Base-by-base conservation (phyloP, 2,888 invertebrate genomes). In the Epistrophe eligans region DNA sequence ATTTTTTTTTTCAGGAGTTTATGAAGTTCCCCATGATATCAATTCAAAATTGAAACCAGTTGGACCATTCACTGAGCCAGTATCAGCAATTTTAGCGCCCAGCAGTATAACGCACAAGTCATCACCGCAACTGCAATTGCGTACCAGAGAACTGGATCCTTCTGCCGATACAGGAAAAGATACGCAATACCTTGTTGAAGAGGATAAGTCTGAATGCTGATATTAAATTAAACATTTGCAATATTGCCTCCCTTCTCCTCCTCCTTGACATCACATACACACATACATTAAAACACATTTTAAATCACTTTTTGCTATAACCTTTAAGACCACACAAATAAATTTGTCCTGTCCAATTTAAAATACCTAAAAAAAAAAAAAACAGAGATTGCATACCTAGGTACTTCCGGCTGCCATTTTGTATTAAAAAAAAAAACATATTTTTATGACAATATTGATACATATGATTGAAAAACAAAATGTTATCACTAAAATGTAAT, bases 171-270 rank as follows among this genome's bases (percentile, higher is more conserved):
- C 97, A 77, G 98, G 97, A 92, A 97, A 96, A 93, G 98, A 98
- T 93, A 98, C 98, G 62, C 97, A 97, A 93, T 96, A 96, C 92
- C 95, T 98, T 89, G 98, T 98, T 89, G 96, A 96, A 93, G 98
- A 98, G 94, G 97, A 98, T 94, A 96, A 96, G 93, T 96, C 93
- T 91, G 93, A 93, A 90, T 93, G 93, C 93, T 93, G 93, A 93
- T 93, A 93, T 91, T 91, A 91, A 91, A 91, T 92, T 79, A 88
- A 89, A 79, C 72, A 73, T 80, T 82, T 85, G 73, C 64, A 79
- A 87, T 52, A 71, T 74, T 58, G 45, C n/a, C 48, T 66, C 58
- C 67, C 77, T 17, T 15, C 62, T 57, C 17, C 62, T 57, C 67
- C 60, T 70, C 15, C 64, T 77, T 77, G 71, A 79, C 79, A 87